Evolutionary conservation across 92 coral and sea anemone species (phyloP).

Genomic region (Isaurus tuberculatus): DNA sequence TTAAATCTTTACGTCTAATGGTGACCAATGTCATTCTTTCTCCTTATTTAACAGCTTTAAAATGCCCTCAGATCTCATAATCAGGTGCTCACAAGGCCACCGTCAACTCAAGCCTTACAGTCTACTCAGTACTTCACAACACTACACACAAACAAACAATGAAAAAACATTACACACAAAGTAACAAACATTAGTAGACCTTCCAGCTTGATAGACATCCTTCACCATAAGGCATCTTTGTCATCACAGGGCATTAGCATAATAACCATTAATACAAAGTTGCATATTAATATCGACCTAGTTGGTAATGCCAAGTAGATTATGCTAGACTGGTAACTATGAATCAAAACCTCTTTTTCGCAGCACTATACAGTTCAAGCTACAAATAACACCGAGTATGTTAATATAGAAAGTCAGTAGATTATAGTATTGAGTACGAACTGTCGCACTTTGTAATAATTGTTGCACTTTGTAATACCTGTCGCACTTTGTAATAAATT

Average conservation of each 20-base stretch:
- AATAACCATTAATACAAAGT: neutral
- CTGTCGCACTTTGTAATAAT: no score
- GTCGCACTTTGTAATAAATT: no score
- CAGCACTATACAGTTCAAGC: no score
- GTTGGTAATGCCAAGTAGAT: no score
- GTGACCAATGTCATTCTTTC: neutral
- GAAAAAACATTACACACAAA: slow-evolving; percentile 42
- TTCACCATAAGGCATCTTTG: slow-evolving; percentile 95
- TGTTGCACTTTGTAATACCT: no score
- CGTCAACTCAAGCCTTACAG: slow-evolving; percentile 69
- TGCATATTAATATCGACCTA: no score
- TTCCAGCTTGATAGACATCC: slow-evolving; percentile 77
- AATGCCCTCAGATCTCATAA: slow-evolving; percentile 99
- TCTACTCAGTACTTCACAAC: slow-evolving; percentile 52
- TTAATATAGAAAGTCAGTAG: no score
- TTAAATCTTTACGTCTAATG: no score
- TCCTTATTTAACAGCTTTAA: neutral
- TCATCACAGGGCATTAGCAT: slow-evolving; percentile 88
- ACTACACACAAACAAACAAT: slow-evolving; percentile 62
- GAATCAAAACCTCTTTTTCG: no score
- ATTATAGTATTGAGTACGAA: no score
- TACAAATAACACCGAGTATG: no score
- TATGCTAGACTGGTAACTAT: no score
- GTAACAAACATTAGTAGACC: slow-evolving; percentile 56
- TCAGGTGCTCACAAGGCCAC: slow-evolving; percentile 91